Evolutionary conservation across 1,140 invertebrate species (phyloP).

Genomic region (Pseudoatta argentina): DNA sequence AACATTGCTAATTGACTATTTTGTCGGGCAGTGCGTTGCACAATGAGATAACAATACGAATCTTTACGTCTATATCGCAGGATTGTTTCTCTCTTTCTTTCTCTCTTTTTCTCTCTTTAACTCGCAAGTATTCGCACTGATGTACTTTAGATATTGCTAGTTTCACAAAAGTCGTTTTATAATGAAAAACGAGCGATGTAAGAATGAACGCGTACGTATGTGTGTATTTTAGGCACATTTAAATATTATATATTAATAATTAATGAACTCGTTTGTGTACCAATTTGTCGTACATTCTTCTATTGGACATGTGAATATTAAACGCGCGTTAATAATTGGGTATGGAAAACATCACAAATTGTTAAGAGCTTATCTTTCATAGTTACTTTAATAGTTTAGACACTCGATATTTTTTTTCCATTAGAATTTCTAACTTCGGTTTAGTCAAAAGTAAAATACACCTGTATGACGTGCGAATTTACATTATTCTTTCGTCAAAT

Average conservation of each 20-base stretch:
- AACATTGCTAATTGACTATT: constrained; percentile 29
- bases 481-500: background rate
- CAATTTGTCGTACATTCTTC: background rate
- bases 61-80: constrained; percentile 2
- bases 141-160: background rate
- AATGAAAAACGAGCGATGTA: background rate
- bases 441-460: background rate
- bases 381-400: background rate
- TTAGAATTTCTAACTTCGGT: background rate
- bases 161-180: background rate
- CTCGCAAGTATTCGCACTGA: background rate
- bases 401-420: background rate
- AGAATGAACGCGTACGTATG: background rate
- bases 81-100: constrained; percentile 1
- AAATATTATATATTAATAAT: background rate
- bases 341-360: background rate
- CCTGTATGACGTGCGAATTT: background rate
- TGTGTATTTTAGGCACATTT: background rate
- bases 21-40: constrained; percentile 48
- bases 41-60: constrained; percentile 53
- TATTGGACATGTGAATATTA: background rate
- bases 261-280: background rate
- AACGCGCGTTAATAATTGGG: background rate
- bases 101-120: background rate
- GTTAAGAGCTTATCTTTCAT: background rate